Evolutionary conservation across 1,140 invertebrate species (phyloP), one percentile per base, ranked within the genome.

Genomic region (Colletes gigas): DNA sequence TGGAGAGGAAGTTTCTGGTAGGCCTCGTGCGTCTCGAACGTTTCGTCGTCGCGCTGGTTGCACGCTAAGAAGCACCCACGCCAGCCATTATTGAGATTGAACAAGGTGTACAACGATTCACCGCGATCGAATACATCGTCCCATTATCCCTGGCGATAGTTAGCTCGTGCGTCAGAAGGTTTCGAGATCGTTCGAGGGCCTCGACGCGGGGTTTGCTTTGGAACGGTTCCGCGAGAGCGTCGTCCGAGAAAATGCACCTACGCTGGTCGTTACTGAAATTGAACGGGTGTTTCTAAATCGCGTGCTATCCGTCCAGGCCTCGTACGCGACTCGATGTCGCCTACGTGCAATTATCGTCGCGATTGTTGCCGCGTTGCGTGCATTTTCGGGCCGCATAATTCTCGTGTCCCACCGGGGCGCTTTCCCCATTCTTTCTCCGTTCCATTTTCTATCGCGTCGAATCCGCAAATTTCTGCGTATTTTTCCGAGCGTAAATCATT

Each of bases 241-340:
- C 30, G 21, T 60, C 65, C 71, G 72, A 63, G 9, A 75, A 68
- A 50, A 21, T 57, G 52, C 63, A 68, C 55, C 63, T n/a, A 80
- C 70, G 65, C 12, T 54, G 12, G 30, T 7, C 30, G 30, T 65
- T 68, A 62, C 52, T 39, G 47, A 30, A 39, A 74, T 67, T 80
- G 71, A 52, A n/a, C 63, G 47, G 50, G 21, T 17, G 39, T 47
- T 9, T 30, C 15, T 60, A 50, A 81, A 77, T 75, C 71, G 57
- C 73, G 73, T 76, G 63, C 14, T 17, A 44, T 67, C 12, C 39
- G 30, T 14, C 8, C 21, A 0, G 30, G 5, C 30, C 30, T 17
- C 59, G 30, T 62, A 55, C 30, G 74, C 79, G 44, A 65, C 52
- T 50, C 67, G 60, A 4, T 19, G 60, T 82, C 80, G 80, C 80